phyloP scores from a whole-genome alignment of 1,140 invertebrate genomes.

The Saxidomus purpurata region DNA sequence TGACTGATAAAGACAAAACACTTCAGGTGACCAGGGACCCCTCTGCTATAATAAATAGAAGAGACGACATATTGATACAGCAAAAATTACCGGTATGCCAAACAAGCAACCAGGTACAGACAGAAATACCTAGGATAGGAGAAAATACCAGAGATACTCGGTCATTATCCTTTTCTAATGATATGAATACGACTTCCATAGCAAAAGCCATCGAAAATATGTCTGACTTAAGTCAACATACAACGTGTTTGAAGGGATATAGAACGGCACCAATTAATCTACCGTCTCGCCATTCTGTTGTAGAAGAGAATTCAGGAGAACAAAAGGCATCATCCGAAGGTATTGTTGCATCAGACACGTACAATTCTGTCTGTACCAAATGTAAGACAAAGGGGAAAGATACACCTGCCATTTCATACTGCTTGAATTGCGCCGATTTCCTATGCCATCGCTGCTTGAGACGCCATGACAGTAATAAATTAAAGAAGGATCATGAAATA shows the following conservation, averaged over 20 bases:
- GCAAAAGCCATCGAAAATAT: background rate
- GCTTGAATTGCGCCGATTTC: background rate
- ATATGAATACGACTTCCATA: no score
- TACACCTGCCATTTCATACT: conserved; percentile 9
- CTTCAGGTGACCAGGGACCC: no score
- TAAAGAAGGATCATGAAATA: background rate
- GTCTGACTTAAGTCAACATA: background rate
- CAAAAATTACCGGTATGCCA: no score
- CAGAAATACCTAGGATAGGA: no score
- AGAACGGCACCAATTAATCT: background rate
- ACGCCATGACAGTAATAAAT: background rate
- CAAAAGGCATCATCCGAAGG: background rate
- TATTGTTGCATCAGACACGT: background rate
- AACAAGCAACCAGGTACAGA: no score
- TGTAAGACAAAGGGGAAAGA: background rate
- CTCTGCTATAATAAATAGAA: no score
- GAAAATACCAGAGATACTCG: no score
- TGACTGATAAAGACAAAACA: no score
- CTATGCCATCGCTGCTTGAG: background rate
- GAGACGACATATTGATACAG: no score
- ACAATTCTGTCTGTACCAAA: background rate
- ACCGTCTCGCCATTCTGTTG: background rate
- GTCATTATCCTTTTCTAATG: no score
- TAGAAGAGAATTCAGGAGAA: background rate
- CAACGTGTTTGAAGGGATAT: background rate